phyloP scores from a whole-genome alignment of 2,888 invertebrate genomes.

The Teleogryllus oceanicus region DNA sequence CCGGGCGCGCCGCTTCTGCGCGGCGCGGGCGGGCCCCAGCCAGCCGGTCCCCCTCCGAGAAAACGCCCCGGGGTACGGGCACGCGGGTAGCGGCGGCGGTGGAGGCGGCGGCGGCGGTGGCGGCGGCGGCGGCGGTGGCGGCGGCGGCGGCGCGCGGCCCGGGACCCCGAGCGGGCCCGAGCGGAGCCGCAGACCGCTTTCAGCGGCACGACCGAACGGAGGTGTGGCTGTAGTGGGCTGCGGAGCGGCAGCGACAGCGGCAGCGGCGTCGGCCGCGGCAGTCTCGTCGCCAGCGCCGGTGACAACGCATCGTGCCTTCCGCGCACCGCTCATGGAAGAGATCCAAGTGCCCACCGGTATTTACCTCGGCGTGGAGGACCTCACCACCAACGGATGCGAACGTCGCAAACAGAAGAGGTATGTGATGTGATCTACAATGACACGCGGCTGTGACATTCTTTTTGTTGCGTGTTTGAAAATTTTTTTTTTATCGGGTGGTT shows the following conservation, averaged over 20 bases:
- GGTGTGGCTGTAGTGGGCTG: background rate
- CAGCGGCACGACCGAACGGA: too few species aligned
- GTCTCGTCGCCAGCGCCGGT: background rate
- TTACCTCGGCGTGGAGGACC: constrained; percentile 18
- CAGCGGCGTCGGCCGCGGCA: background rate
- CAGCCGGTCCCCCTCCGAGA: constrained; percentile 1
- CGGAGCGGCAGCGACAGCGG: background rate
- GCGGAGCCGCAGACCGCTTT: background rate
- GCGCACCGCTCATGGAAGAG: background rate
- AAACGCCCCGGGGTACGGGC: background rate
- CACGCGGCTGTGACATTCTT: background rate
- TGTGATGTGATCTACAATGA: background rate
- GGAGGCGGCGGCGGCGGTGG: background rate
- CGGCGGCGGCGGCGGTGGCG: background rate
- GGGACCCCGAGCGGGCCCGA: background rate
- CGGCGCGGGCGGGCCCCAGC: background rate
- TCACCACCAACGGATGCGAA: constrained; percentile 18
- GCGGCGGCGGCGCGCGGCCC: background rate
- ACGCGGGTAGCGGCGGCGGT: background rate
- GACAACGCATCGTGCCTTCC: background rate
- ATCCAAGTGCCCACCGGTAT: background rate
- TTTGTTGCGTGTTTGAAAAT: too few species aligned
- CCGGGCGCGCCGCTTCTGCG: background rate
- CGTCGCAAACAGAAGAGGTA: background rate
- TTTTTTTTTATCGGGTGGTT: too few species aligned